Base-by-base conservation (phyloP, 2,113 vertebrate species). In the Melanotaenia duboulayi region DNA sequence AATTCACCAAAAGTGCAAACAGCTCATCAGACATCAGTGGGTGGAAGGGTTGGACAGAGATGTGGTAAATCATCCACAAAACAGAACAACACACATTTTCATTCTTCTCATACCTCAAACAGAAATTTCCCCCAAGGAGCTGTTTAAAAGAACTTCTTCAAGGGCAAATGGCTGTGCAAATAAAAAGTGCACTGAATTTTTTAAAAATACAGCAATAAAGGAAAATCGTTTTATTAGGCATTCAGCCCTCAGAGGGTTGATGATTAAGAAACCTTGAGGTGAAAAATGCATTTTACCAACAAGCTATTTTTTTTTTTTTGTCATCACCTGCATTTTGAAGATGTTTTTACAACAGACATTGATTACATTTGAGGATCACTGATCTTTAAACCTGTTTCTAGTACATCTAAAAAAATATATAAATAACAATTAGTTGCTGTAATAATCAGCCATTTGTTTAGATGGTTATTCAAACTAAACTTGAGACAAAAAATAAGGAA, bases 41-140 rank as follows among this genome's bases (percentile, higher is more conserved):
- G 37, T 52, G 23, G 59, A 23, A 80, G 60, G 61, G 71, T 59
- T 24, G 49, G 54, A 65, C 57, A 16, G 44, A 74, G 61, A 81
- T 44, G 42, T 67, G n/a, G 62, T 10, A 20, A 22, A 55, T 80
- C 65, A 62, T 65, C 58, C 37, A 49, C 44, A 54, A 50, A 56
- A 65, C 1, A 2, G 37, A 23, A 60, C 24, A 69, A 59, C 46
- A 80, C 80, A 82, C 62, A 23, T 37, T 74, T 83, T 65, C 13
- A 58, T 12, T 57, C 76, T 67, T 23, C 60, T 25, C 60, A 76
- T 25, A 35, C 72, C 62, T 60, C 25, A 66, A 82, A 74, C 61
- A 64, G 25, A 79, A 50, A 52, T 55, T 66, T 65, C 67, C 42
- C 24, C 28, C 0, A 48, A 74, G 67, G 63, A 48, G 40, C 63